Evolutionary conservation across 2,888 invertebrate genomes (phyloP).

Genomic region (Heliconius hortense): DNA sequence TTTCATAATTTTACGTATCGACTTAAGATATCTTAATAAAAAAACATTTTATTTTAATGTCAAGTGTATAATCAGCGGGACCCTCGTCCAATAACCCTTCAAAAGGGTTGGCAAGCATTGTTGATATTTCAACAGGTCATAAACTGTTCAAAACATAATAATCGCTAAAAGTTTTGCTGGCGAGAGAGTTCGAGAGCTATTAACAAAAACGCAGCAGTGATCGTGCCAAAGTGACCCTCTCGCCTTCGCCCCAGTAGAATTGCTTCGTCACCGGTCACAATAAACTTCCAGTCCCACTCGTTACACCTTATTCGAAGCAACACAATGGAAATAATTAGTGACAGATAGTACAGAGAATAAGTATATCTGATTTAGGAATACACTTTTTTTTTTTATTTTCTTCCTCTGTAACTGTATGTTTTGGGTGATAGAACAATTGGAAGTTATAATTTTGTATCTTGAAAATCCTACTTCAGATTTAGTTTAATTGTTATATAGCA

Average conservation of each 20-base stretch:
- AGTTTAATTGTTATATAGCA: no score
- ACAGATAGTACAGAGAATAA: background rate
- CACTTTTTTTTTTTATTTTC: background rate
- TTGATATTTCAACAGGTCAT: slow-evolving; percentile 41
- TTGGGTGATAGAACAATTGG: no score
- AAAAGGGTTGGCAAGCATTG: slow-evolving; percentile 40
- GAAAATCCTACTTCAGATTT: no score
- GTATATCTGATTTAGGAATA: background rate
- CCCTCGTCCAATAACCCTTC: slow-evolving; percentile 32
- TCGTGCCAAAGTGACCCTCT: slow-evolving; percentile 63
- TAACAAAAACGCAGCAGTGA: slow-evolving; percentile 69
- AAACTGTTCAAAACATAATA: slow-evolving; percentile 39
- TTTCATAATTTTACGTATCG: no score
- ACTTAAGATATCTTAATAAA: background rate
- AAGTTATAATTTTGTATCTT: no score
- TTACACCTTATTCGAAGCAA: slow-evolving; percentile 48
- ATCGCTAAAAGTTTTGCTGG: slow-evolving; percentile 45
- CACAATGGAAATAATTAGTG: slow-evolving; percentile 38
- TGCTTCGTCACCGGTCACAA: slow-evolving; percentile 56
- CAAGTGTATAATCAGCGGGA: slow-evolving; percentile 28
- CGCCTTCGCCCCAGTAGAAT: slow-evolving; percentile 42
- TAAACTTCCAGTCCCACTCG: slow-evolving; percentile 40
- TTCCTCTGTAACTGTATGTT: background rate
- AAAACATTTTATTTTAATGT: slow-evolving; percentile 18
- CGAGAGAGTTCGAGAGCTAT: slow-evolving; percentile 55